Conservation (phyloP, 2,888 invertebrate genomes). For the Andrena bicolor region DNA sequence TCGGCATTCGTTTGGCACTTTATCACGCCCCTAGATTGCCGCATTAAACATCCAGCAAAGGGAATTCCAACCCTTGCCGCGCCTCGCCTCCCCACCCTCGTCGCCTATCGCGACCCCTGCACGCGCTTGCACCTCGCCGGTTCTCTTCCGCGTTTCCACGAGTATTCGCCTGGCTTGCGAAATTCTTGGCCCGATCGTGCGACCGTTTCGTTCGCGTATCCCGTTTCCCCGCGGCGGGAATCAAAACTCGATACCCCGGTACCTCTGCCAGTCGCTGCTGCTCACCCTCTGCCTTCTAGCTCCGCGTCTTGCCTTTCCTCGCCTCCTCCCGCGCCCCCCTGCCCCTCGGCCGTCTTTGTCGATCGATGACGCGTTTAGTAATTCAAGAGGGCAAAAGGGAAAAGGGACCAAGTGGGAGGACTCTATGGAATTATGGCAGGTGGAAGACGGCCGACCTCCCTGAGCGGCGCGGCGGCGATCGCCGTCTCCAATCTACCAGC, state of each 20-base stretch:
- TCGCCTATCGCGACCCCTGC: background rate
- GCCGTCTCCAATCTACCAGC: conserved; percentile 73
- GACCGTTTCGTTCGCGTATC: conserved; percentile 6
- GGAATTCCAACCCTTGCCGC: conserved; percentile 78
- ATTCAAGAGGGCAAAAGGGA: conserved; percentile 59
- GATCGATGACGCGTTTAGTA: conserved; percentile 60
- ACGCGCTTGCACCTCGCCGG: background rate
- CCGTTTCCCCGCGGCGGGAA: conserved; percentile 4
- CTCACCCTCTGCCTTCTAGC: background rate
- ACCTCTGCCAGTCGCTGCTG: background rate
- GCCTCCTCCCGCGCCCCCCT: too few relatives aligned
- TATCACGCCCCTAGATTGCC: conserved; percentile 85
- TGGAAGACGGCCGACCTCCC: conserved; percentile 82
- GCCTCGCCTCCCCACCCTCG: conserved; percentile 1
- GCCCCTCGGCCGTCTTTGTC: conserved; percentile 24
- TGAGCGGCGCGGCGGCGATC: conserved; percentile 72
- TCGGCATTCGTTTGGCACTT: conserved; percentile 83
- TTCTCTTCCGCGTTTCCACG: conserved; percentile 20
- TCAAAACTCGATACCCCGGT: conserved; percentile 33
- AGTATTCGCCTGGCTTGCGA: conserved; percentile 33
- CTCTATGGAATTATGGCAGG: conserved; percentile 79
- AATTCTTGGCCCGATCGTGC: conserved; percentile 6
- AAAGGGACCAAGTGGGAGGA: conserved; percentile 41
- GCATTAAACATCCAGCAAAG: conserved; percentile 85
- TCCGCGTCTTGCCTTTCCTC: background rate